Base-by-base conservation (phyloP, 2,797 vertebrate species). In the Enteromius viviparus region DNA sequence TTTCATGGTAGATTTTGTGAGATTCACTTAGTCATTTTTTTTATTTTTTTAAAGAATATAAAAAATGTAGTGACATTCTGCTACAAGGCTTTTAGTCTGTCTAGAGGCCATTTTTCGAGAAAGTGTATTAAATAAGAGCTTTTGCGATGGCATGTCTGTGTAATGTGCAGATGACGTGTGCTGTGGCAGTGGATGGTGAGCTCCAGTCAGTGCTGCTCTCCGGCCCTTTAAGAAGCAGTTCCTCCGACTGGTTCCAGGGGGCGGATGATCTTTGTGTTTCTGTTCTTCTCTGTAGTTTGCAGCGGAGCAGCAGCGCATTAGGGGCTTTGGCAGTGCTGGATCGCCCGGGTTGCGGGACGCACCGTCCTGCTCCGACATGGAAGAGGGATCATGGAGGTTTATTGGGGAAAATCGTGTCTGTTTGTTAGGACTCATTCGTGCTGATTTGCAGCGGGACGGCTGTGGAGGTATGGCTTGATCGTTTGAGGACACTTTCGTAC, bases 151-250 rank as follows among this genome's bases (percentile, higher is more conserved):
- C 53, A 47, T 60, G 7, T 80, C 23, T 29, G 37, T 71, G 34
- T 71, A 60, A 64, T n/a, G 23, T 47, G 37, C 42, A 19, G 40
- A 60, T 62, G 37, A 53, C 70, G 47, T 21, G 42, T 34, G 45
- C 12, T 11, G 55, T 53, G 80, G 26, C 58, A 9, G 71, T 37
- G 49, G 49, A 55, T 55, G 1, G 70, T 9, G 72, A 75, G 49
- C 64, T 51, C n/a, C 62, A 45, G 42, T 45, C 42, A 37, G 66
- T n/a, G 58, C 78, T 23, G 40, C 15, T 32, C 55, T 37, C 19
- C 60, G 91, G 91, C 92, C 15, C 94, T 94, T 95, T 94, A 95
- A 95, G 82, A 85, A 29, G 87, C 82, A 78, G 85, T 87, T 76
- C 88, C 89, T 89, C 72, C 76, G 80, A 78, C 76, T 87, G 89